Evolutionary conservation across 2,797 vertebrate species (phyloP), one percentile per base, ranked within the genome.

Genomic region (Cirrhinus molitorella): DNA sequence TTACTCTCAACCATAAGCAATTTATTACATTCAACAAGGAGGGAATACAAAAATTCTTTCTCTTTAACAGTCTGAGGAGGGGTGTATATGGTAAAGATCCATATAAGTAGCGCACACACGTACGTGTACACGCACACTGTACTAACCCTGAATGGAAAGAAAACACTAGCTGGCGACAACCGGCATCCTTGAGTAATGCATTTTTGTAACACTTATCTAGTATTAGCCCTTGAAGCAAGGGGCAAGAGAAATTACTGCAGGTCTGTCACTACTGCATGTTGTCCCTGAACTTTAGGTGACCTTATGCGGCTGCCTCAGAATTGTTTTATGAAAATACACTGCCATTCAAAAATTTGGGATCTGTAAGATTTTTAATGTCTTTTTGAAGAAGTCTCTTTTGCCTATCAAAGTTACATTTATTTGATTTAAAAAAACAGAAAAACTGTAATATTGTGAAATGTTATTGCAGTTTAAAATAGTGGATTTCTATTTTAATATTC

Each of bases 151-250:
- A 63, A 65, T 34, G 49, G 65, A 74, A 74, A 51, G 31, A 73
- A 21, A 81, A 74, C 57, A 65, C 5, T 43, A 61, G 10, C 31
- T 61, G n/a, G 55, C 0, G n/a, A 59, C 53, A 43, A 45, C n/a
- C 10, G 4, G 6, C 28, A 53, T 74, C 70, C 80, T 82, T 82
- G 45, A 82, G 74, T 74, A 40, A 73, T 40, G 43, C 17, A 43
- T 65, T 82, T 40, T 74, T 55, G 31, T 21, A 51, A 40, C 4
- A 9, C 45, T 53, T 82, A 74, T 66, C 80, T 82, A 4, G 37
- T n/a, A 12, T 82, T 82, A 66, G 70, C 47, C 70, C 71, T 82
- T 66, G 70, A 74, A 28, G 31, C 9, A 25, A 81, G 47, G 6
- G 3, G 6, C 0, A 0, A 81, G 40, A 72, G 25, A 71, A 72